Conservation (phyloP, 2,113 vertebrate genomes). For the Hyperoodon ampullatus region DNA sequence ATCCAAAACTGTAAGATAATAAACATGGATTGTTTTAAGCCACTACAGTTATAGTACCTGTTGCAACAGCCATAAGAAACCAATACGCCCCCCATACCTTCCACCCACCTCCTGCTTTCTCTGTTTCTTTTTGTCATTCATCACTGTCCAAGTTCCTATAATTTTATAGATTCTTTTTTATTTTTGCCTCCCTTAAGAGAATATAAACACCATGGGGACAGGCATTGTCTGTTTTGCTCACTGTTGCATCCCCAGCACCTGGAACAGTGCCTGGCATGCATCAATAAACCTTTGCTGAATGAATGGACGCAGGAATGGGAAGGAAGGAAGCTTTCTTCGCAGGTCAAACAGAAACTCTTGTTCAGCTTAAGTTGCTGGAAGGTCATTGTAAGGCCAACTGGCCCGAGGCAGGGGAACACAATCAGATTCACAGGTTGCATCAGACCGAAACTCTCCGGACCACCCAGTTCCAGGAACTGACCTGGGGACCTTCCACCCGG, state of each 20-base stretch:
- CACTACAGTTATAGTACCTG: not conserved
- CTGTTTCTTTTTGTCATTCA: not conserved
- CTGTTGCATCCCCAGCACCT: not conserved
- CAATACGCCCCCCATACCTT: accelerated
- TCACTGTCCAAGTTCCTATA: not conserved
- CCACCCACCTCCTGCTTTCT: not conserved
- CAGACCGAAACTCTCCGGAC: no score
- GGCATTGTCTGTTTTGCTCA: not conserved
- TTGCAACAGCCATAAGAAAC: not conserved
- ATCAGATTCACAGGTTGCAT: no score
- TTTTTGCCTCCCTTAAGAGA: not conserved
- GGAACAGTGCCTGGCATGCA: not conserved
- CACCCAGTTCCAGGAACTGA: no score
- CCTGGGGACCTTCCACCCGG: no score
- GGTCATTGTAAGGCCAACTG: not conserved
- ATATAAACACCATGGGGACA: not conserved
- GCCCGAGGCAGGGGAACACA: no score
- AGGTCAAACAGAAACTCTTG: not conserved
- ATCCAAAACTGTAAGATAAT: not conserved
- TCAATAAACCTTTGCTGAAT: accelerated
- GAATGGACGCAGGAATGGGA: not conserved
- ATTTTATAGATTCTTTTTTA: not conserved
- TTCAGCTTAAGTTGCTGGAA: not conserved
- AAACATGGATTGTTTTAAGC: not conserved
- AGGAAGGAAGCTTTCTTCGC: not conserved